Evolutionary conservation across 2,888 invertebrate genomes (phyloP).

Genomic region (Drosophila mulleri): DNA sequence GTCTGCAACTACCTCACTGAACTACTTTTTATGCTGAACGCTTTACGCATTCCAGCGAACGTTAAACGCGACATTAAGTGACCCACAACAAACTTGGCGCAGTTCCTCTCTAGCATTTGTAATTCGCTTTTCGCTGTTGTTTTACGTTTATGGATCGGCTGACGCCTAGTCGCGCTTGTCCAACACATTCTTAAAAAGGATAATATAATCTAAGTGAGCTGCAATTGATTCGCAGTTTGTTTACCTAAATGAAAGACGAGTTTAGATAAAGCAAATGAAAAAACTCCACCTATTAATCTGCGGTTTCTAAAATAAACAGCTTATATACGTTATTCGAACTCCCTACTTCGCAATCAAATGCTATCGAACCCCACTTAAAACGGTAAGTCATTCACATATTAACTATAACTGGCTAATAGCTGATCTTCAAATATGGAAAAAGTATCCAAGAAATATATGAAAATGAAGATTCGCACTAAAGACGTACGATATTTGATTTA

Average conservation of each 20-base stretch:
- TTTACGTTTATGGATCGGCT: constrained; percentile 59
- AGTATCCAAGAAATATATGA: no score
- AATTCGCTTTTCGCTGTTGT: constrained; percentile 44
- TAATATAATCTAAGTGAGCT: constrained; percentile 41
- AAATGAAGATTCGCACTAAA: no score
- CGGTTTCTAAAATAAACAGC: no score
- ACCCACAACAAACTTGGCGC: constrained; percentile 27
- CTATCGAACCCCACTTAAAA: no score
- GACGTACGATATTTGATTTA: no score
- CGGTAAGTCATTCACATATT: no score
- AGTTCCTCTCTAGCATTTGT: constrained; percentile 45
- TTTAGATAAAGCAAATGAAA: background rate
- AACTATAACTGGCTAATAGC: no score
- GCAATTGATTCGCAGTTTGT: background rate
- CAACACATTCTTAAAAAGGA: constrained; percentile 55
- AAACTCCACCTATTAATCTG: no score
- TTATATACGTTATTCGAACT: no score
- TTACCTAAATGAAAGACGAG: background rate
- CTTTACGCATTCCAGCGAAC: constrained; percentile 63
- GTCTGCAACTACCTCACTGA: constrained; percentile 23
- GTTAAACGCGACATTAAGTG: constrained; percentile 72
- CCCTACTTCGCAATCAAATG: no score
- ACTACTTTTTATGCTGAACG: constrained; percentile 73
- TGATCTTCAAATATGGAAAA: no score
- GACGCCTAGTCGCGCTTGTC: constrained; percentile 32